Percentiles rank a stretch among this genome's conserved stretches.
Conservation (phyloP, 2,113 vertebrate species). For the Microcebus lehilahytsara region DNA sequence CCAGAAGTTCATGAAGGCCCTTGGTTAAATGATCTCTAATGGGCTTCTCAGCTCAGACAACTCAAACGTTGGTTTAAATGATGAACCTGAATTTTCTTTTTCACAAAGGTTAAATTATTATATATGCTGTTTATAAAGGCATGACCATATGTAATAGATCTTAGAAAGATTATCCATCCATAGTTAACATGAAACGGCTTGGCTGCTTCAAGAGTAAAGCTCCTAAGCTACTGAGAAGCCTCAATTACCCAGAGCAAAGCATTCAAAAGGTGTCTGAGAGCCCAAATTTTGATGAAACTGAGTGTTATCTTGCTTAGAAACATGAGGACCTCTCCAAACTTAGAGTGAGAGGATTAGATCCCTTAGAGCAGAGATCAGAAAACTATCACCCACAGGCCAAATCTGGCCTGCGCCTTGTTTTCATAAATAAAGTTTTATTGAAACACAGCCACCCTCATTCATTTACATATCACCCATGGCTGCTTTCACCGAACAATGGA, state of each 20-base stretch:
- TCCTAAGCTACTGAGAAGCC: background rate
- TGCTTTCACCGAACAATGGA: background rate
- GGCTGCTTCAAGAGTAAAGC: background rate
- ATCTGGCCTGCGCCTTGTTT: background rate
- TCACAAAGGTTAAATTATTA: background rate
- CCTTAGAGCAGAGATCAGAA: background rate
- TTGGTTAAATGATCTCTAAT: background rate
- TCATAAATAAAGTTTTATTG: background rate
- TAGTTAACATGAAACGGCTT: background rate
- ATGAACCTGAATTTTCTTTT: background rate
- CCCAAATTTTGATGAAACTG: background rate
- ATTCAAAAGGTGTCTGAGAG: background rate
- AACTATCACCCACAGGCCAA: background rate
- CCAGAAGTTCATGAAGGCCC: background rate
- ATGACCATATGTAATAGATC: background rate
- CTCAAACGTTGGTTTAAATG: background rate
- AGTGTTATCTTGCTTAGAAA: background rate
- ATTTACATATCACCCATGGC: background rate
- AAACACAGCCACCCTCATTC: background rate
- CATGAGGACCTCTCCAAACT: background rate
- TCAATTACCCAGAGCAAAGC: background rate
- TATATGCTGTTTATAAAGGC: background rate
- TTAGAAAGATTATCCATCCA: background rate
- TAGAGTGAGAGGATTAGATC: background rate
- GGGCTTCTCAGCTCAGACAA: background rate